A percentile compares a stretch with the other conserved stretches of the same genome.
phyloP scores from a whole-genome alignment of 2,797 vertebrate genomes.

The Myotis pilosus region DNA sequence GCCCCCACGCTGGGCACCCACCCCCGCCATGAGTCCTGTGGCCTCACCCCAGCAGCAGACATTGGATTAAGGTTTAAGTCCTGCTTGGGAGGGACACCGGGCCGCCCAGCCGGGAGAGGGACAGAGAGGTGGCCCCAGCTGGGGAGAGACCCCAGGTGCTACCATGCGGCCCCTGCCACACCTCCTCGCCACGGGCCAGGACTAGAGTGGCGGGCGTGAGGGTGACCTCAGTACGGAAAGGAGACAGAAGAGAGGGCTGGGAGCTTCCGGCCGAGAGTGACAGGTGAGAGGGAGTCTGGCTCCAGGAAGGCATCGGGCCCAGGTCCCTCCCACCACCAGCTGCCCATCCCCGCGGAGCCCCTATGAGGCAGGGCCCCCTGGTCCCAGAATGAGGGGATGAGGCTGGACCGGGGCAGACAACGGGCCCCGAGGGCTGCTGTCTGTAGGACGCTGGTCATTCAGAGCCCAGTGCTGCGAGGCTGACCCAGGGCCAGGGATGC shows the following conservation, averaged over 20 bases:
- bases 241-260: neutral
- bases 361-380: slow-evolving; percentile 37
- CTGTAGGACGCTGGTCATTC: rapidly evolving
- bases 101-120: neutral
- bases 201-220: rapidly evolving
- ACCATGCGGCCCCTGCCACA: neutral
- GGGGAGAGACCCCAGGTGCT: neutral
- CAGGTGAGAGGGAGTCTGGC: neutral
- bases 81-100: neutral
- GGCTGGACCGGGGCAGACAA: slow-evolving; percentile 76
- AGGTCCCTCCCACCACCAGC: neutral
- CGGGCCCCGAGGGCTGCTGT: rapidly evolving
- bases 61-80: neutral
- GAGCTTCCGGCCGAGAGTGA: neutral
- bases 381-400: slow-evolving; percentile 80
- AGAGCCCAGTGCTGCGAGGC: neutral
- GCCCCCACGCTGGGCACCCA: rapidly evolving
- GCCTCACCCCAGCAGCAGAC: neutral
- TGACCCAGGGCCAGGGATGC: rapidly evolving
- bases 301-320: neutral
- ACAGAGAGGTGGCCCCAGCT: neutral
- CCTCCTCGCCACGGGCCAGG: neutral
- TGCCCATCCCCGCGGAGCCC: neutral
- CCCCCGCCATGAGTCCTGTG: neutral
- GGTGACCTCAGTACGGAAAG: neutral